These are phyloP conservation scores for Hedya salicella DNA, from an alignment of 2,888 invertebrate species.

Conservation along the genomic window DNA sequence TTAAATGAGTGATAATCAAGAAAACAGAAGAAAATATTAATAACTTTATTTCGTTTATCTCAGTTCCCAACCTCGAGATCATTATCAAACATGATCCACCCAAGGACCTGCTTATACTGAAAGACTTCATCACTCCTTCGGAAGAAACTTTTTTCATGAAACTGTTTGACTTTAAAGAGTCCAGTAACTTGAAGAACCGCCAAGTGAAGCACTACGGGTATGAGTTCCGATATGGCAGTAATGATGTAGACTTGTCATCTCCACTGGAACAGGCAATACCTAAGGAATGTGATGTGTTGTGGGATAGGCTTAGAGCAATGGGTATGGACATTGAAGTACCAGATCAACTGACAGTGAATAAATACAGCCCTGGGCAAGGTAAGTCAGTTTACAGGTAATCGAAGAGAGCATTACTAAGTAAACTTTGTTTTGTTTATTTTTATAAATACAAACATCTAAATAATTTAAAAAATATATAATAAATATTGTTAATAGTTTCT, in stretches of 20 bases:
- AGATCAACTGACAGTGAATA: conserved; percentile 94
- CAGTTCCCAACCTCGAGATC: conserved; percentile 71
- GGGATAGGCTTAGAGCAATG: conserved; percentile 81
- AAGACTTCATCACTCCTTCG: conserved; percentile 88
- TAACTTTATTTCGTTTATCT: too few species aligned
- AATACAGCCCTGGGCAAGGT: conserved; percentile 94
- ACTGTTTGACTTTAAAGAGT: conserved; percentile 80
- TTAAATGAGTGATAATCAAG: too few species aligned
- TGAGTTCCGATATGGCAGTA: conserved; percentile 94
- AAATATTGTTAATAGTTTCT: too few species aligned
- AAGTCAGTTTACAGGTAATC: conserved; percentile 46
- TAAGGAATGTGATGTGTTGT: conserved; percentile 87
- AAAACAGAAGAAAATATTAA: too few species aligned
- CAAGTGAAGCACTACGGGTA: conserved; percentile 96
- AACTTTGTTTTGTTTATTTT: not conserved
- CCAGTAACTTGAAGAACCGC: conserved; percentile 89
- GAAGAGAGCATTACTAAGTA: not conserved
- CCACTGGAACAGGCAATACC: conserved; percentile 90
- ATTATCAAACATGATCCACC: conserved; percentile 79
- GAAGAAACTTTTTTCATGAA: conserved; percentile 88
- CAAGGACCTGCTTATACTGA: conserved; percentile 88
- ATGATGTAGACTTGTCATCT: conserved; percentile 90
- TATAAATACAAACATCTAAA: too few species aligned
- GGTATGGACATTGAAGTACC: conserved; percentile 80
- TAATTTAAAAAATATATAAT: too few species aligned